Base-by-base conservation (phyloP, 2,113 vertebrate species). In the Engraulis encrasicolus region DNA sequence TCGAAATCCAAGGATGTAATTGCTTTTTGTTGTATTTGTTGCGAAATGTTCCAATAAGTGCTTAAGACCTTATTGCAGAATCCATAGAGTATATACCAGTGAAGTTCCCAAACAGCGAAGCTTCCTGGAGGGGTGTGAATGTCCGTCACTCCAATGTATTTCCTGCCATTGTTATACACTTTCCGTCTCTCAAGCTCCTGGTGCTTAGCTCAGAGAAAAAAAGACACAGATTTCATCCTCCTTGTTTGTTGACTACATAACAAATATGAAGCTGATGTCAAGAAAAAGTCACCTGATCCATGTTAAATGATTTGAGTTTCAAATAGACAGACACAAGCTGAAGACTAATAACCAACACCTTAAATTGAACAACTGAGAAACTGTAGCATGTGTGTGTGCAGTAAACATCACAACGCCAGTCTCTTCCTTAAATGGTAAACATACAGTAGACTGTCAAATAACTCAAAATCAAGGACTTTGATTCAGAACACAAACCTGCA, bases 381-480 rank as follows among this genome's bases (percentile, higher is more conserved):
- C 40, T 45, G 40, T 61, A 6, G 12, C 58, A 7, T 23, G n/a
- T 6, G n/a, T 61, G 9, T 23, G 27, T 27, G n/a, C n/a, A 61
- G 4, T 61, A 23, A 61, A 23, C n/a, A 23, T 61, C 27, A 20
- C n/a, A 61, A 61, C 23, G 27, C n/a, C 58, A n/a, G n/a, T 9
- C 58, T 61, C 9, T 27, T 9, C 11, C 40, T 45, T 45, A 45
- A 45, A 45, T 45, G 40, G 3, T 3, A 45, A 45, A 9, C 40
- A 45, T 9, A n/a, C n/a, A n/a, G n/a, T n/a, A 45, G 40, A 87
- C 52, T 81, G 86, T 92, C 85, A 81, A 83, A 85, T 81, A 84
- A 86, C 81, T 80, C 86, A 77, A 88, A 91, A 87, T 87, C 90
- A 91, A 92, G 93, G 91, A 94, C 19, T n/a, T n/a, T 58, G 54